Evolutionary conservation across 1,140 invertebrate genomes (phyloP).

Genomic region (Drosophila kurseongensis): DNA sequence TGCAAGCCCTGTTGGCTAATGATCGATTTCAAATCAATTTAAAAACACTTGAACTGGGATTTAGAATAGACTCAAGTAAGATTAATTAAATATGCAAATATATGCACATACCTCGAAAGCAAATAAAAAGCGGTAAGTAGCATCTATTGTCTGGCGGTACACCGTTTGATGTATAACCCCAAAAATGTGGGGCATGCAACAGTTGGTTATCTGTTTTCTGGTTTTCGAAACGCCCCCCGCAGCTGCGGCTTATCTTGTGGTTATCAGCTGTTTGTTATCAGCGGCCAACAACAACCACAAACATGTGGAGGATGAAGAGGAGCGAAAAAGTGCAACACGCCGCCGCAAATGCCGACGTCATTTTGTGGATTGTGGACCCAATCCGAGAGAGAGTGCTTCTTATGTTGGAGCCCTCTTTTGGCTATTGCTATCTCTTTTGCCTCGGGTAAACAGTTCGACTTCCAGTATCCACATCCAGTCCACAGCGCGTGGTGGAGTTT

Average conservation of each 20-base stretch:
- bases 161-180: conserved; percentile 35
- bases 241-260: conserved; percentile 37
- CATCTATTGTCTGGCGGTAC: conserved; percentile 32
- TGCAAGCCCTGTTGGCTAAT: neutral
- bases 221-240: conserved; percentile 29
- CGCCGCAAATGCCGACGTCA: conserved; percentile 53
- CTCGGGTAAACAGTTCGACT: conserved; percentile 1
- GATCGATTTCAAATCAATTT: neutral
- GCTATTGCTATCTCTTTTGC: conserved; percentile 1
- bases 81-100: conserved; percentile 25
- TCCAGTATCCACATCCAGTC: conserved; percentile 59
- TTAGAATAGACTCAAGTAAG: neutral
- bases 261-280: conserved; percentile 58
- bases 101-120: conserved; percentile 16
- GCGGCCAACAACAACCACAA: conserved; percentile 17
- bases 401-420: conserved; percentile 18
- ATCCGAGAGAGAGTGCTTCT: neutral
- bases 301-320: conserved; percentile 47
- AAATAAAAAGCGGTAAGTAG: conserved; percentile 6
- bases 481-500: conserved; percentile 65
- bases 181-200: conserved; percentile 55
- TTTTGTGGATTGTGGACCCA: conserved; percentile 29
- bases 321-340: conserved; percentile 69
- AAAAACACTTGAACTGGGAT: conserved; percentile 15
- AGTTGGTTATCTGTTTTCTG: conserved; percentile 40